These are phyloP conservation scores for Spongilla lacustris DNA, from an alignment of 37 sponge, comb jelly and placozoan species.

Conservation along the genomic window DNA sequence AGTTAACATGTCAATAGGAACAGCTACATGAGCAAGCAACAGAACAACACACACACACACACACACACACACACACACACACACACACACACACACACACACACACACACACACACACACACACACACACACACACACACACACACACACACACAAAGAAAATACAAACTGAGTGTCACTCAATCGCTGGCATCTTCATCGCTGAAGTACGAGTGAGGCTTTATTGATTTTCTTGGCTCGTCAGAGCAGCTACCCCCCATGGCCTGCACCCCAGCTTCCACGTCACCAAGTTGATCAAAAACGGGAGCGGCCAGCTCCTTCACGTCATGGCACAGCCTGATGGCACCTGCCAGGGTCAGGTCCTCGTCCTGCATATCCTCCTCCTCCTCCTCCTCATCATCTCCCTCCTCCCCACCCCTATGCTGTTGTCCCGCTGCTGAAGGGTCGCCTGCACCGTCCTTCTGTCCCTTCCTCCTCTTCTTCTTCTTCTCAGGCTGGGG, in stretches of 20 bases:
- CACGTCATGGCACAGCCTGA: constrained; percentile 56
- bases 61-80: too few relatives aligned
- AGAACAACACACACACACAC: too few relatives aligned
- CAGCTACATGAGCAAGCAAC: too few relatives aligned
- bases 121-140: too few relatives aligned
- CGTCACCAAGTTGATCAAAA: not conserved
- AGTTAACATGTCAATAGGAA: too few relatives aligned
- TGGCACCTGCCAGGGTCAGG: constrained; percentile 69
- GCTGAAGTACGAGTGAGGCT: constrained; percentile 84
- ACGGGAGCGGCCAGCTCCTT: constrained; percentile 10
- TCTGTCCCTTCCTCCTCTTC: constrained; percentile 52
- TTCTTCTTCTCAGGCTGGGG: constrained; percentile 79
- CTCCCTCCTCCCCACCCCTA: not conserved
- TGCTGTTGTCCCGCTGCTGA: not conserved
- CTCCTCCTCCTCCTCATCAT: constrained; percentile 35
- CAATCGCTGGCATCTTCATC: constrained; percentile 84
- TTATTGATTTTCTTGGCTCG: constrained; percentile 29
- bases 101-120: too few relatives aligned
- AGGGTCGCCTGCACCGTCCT: constrained; percentile 14
- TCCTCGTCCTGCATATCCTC: constrained; percentile 68
- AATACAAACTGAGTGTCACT: too few relatives aligned
- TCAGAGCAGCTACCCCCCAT: not conserved
- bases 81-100: too few relatives aligned
- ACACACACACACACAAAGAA: too few relatives aligned
- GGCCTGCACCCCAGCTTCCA: not conserved